These are phyloP conservation scores for Drymodes brunneopygia DNA, from an alignment of 2,113 vertebrate genomes.

Conservation along the genomic window DNA sequence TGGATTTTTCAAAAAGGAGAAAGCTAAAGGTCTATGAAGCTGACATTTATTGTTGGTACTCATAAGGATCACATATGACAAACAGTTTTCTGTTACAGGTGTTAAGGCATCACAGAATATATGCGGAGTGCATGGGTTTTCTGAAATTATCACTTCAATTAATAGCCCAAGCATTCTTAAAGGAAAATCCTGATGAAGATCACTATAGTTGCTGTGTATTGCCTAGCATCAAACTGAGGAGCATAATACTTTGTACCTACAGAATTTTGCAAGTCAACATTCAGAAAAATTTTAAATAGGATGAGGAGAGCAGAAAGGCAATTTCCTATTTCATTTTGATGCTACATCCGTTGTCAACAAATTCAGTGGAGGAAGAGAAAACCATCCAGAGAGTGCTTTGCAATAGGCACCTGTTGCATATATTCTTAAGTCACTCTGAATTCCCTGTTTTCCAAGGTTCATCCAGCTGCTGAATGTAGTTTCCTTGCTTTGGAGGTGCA, in stretches of 20 bases:
- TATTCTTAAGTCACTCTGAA: not conserved
- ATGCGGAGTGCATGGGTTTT: not conserved
- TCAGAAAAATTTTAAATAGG: not conserved
- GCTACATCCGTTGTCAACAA: not conserved
- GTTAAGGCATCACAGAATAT: not conserved
- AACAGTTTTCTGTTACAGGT: not conserved
- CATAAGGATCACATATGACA: not conserved
- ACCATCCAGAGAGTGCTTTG: not conserved
- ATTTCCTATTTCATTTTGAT: not conserved
- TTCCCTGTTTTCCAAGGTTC: not conserved
- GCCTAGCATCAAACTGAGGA: not conserved
- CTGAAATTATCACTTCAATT: not conserved
- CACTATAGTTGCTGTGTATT: not conserved
- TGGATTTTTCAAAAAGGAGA: not conserved
- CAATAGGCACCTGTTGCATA: not conserved
- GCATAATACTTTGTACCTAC: not conserved
- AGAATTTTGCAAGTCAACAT: not conserved
- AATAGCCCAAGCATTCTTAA: not conserved
- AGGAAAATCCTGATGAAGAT: not conserved
- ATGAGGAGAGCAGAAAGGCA: not conserved
- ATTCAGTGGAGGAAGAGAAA: not conserved
- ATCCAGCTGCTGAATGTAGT: not conserved
- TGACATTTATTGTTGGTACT: not conserved
- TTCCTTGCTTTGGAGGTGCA: not conserved
- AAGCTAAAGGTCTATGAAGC: not conserved